Percentiles rank a stretch among this genome's conserved stretches.
Evolutionary conservation across 2,113 vertebrate genomes (phyloP).

Genomic region (Bubalus kerabau): DNA sequence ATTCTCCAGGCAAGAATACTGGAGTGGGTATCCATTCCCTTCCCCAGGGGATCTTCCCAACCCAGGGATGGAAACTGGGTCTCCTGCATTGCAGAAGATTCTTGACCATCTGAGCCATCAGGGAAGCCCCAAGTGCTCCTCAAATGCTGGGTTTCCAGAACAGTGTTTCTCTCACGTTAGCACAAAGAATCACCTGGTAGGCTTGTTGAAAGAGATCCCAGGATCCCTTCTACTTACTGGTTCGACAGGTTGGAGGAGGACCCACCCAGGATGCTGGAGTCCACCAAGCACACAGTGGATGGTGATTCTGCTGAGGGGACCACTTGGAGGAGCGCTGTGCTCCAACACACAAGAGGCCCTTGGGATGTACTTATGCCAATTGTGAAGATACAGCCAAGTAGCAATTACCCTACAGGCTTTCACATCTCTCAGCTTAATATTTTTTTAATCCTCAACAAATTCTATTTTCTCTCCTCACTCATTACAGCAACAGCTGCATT

Average conservation of each 20-base stretch:
- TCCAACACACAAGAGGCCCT: neutral
- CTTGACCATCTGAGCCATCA: neutral
- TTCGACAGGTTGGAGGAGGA: neutral
- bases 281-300: neutral
- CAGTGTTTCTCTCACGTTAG: neutral
- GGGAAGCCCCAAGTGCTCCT: neutral
- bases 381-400: neutral
- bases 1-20: neutral
- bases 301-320: neutral
- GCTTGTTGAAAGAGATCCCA: neutral
- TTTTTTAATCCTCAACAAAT: slow-evolving; percentile 39
- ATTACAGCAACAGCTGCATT: slow-evolving; percentile 57
- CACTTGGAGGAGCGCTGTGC: neutral
- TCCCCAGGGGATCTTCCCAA: neutral
- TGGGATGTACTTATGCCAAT: neutral
- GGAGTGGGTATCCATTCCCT: neutral
- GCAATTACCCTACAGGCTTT: neutral
- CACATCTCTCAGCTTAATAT: slow-evolving; percentile 8
- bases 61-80: neutral
- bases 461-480: slow-evolving; percentile 49
- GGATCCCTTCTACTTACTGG: neutral
- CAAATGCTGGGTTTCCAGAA: neutral
- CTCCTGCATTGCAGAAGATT: neutral
- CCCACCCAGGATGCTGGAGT: neutral
- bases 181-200: neutral